phyloP scores from a whole-genome alignment of 2,797 vertebrate species.

The Lagodon rhomboides region DNA sequence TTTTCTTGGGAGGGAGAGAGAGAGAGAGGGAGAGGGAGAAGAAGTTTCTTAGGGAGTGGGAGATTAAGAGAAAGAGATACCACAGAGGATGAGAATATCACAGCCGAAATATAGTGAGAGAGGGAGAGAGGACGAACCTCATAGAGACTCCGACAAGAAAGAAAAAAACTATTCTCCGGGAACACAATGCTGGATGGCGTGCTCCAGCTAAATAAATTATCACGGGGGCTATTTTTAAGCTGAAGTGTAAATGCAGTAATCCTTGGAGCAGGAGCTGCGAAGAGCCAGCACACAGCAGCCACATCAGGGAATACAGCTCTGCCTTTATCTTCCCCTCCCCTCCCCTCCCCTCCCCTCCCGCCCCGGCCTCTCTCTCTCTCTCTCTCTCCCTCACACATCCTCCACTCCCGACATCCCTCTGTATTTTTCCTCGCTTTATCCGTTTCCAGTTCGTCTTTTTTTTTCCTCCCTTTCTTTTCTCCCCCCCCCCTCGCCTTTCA shows the following conservation, averaged over 20 bases:
- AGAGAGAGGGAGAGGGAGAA: neutral
- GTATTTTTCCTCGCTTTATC: slow-evolving; percentile 60
- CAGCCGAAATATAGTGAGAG: slow-evolving; percentile 30
- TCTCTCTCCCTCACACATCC: slow-evolving; percentile 1
- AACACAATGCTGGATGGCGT: slow-evolving; percentile 79
- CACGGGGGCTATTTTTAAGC: slow-evolving; percentile 86
- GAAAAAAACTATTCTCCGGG: slow-evolving; percentile 64
- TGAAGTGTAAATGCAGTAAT: slow-evolving; percentile 88
- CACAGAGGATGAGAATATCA: slow-evolving; percentile 32
- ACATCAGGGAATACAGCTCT: slow-evolving; percentile 78
- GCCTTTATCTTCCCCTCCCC: slow-evolving; percentile 67
- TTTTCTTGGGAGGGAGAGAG: no score
- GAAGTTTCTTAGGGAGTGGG: slow-evolving; percentile 33
- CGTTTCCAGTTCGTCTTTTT: slow-evolving; percentile 41
- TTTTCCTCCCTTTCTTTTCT: slow-evolving; percentile 49
- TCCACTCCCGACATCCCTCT: slow-evolving; percentile 49
- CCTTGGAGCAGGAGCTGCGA: slow-evolving; percentile 80
- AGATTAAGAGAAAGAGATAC: slow-evolving; percentile 57
- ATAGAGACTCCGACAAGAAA: slow-evolving; percentile 32
- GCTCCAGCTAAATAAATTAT: slow-evolving; percentile 88
- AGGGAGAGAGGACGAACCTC: slow-evolving; percentile 40
- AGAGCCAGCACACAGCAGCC: slow-evolving; percentile 75
- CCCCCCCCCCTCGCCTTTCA: slow-evolving; percentile 54
- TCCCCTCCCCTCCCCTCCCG: neutral
- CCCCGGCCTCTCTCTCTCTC: slow-evolving; percentile 23